Conservation (phyloP, 2,797 vertebrate genomes). For the Tragelaphus eurycerus region DNA sequence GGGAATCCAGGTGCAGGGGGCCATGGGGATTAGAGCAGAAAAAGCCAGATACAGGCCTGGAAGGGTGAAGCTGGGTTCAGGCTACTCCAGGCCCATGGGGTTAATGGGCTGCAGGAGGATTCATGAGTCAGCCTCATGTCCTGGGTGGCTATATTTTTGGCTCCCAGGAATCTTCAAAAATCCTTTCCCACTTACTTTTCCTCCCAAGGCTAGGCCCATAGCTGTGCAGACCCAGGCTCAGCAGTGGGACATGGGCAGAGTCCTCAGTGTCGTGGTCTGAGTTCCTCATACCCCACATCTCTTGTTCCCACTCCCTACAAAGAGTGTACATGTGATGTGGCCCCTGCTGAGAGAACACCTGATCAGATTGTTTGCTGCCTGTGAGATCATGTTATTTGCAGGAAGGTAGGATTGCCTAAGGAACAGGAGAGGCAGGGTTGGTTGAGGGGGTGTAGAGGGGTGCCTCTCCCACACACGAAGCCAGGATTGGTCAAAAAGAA, state of each 20-base stretch:
- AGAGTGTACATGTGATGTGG: background rate
- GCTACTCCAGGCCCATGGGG: background rate
- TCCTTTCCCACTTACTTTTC: background rate
- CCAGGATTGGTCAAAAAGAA: background rate
- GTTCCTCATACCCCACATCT: background rate
- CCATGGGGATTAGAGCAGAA: slow-evolving; percentile 51
- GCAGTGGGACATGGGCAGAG: background rate
- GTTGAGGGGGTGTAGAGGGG: background rate
- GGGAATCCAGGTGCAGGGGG: slow-evolving; percentile 71
- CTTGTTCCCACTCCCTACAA: background rate
- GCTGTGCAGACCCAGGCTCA: background rate
- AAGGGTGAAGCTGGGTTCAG: background rate
- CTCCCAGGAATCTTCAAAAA: background rate
- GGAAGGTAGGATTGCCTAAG: background rate
- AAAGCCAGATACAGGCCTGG: background rate
- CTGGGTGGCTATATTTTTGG: slow-evolving; percentile 43
- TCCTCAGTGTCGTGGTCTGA: background rate
- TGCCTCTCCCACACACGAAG: background rate
- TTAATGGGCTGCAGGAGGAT: background rate
- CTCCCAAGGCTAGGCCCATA: background rate
- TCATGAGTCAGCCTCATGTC: background rate
- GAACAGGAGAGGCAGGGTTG: background rate
- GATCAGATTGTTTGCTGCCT: background rate
- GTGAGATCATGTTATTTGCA: background rate
- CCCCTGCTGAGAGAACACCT: background rate